phyloP scores from a whole-genome alignment of 1,140 invertebrate species.

The Temnothorax nylanderi region DNA sequence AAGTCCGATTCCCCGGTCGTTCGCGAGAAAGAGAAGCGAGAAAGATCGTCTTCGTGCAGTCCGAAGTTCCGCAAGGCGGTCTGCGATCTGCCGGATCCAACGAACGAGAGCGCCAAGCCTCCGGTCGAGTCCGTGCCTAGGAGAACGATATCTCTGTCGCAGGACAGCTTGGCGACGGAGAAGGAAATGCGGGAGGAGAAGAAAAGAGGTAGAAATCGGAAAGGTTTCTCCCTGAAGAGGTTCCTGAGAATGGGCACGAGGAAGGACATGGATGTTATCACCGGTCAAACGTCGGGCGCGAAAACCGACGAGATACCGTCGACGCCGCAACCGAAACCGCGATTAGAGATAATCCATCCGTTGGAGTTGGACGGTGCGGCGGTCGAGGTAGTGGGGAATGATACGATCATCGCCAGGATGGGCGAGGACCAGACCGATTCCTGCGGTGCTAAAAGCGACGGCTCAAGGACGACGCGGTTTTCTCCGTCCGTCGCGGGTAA shows the following conservation, averaged over 20 bases:
- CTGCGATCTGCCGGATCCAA: constrained; percentile 79
- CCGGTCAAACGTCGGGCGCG: constrained; percentile 60
- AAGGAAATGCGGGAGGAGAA: constrained; percentile 86
- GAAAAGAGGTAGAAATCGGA: constrained; percentile 87
- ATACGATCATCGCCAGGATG: constrained; percentile 82
- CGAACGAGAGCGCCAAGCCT: constrained; percentile 84
- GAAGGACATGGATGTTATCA: constrained; percentile 88
- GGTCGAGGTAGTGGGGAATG: constrained; percentile 91
- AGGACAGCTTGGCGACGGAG: constrained; percentile 88
- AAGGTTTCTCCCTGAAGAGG: constrained; percentile 92
- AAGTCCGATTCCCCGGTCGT: constrained; percentile 90
- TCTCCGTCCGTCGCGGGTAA: constrained; percentile 61
- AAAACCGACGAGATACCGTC: constrained; percentile 80
- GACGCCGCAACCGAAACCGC: constrained; percentile 88
- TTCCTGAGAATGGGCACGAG: constrained; percentile 91
- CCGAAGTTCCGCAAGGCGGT: constrained; percentile 87
- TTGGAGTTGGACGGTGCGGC: constrained; percentile 92
- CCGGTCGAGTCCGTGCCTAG: constrained; percentile 88
- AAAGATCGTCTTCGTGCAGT: constrained; percentile 88
- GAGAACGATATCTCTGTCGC: constrained; percentile 90
- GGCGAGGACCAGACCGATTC: constrained; percentile 82
- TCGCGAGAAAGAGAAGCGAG: constrained; percentile 91
- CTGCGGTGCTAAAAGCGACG: constrained; percentile 76
- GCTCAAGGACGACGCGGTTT: constrained; percentile 22
- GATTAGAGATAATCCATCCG: constrained; percentile 95